phyloP scores from a whole-genome alignment of 2,888 invertebrate species.

The Ormyrus labotus region DNA sequence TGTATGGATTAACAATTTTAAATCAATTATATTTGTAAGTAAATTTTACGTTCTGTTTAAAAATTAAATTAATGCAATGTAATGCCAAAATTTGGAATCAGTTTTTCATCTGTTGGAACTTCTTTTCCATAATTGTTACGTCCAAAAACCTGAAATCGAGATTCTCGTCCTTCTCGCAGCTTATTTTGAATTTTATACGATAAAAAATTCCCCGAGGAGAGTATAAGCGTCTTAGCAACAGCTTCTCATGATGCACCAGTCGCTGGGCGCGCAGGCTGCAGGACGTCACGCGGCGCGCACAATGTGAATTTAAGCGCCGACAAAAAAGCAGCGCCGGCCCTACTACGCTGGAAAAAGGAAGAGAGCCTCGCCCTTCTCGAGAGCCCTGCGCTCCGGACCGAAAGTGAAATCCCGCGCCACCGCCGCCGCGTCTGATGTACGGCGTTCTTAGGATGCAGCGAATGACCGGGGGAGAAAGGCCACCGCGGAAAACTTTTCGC shows the following conservation, averaged over 20 bases:
- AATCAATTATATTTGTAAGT: slow-evolving; percentile 15
- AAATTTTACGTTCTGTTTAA: too few relatives aligned
- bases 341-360: too few relatives aligned
- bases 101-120: too few relatives aligned
- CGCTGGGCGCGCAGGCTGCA: background rate
- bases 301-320: slow-evolving; percentile 50
- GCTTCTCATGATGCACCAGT: slow-evolving; percentile 7
- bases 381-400: slow-evolving; percentile 10
- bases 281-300: slow-evolving; percentile 55
- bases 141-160: too few relatives aligned
- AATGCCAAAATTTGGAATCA: too few relatives aligned
- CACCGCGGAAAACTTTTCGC: slow-evolving; percentile 34
- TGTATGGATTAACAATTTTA: too few relatives aligned
- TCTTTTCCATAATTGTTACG: too few relatives aligned
- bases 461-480: slow-evolving; percentile 1
- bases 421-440: slow-evolving; percentile 16
- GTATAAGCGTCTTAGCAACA: background rate
- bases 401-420: slow-evolving; percentile 46
- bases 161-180: too few relatives aligned
- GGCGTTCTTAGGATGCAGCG: slow-evolving; percentile 35
- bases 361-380: background rate
- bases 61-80: too few relatives aligned
- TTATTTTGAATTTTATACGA: too few relatives aligned
- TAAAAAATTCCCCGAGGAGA: too few relatives aligned
- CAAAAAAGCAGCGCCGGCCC: background rate